Evolutionary conservation across 35 echinoderm and acorn worm species (phyloP).

Genomic region (Lytechinus variegatus): DNA sequence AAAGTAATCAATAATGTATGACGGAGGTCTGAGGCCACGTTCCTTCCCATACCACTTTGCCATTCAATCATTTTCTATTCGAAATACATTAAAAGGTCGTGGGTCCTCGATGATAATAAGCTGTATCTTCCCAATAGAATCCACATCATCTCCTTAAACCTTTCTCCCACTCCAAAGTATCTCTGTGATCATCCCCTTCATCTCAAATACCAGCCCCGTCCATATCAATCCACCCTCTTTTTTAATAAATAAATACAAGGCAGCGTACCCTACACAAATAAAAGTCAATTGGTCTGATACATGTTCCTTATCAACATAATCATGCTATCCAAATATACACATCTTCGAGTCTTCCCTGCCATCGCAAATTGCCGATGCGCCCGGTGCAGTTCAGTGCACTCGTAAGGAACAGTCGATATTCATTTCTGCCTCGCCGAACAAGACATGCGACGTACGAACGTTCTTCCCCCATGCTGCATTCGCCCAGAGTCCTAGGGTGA

Average conservation of each 20-base stretch:
- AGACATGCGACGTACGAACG: not conserved
- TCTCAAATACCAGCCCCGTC: not conserved
- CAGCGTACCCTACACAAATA: not conserved
- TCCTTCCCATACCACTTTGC: too few species aligned
- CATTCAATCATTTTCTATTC: too few species aligned
- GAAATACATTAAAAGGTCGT: too few species aligned
- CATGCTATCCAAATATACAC: conserved; percentile 18
- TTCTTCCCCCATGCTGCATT: not conserved
- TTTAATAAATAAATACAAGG: not conserved
- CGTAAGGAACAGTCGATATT: conserved; percentile 10
- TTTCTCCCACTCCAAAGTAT: not conserved
- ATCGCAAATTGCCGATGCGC: not conserved
- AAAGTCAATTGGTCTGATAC: conserved; percentile 7
- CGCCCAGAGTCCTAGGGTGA: not conserved
- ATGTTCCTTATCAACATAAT: conserved; percentile 20
- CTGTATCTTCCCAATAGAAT: not conserved
- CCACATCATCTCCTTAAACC: not conserved
- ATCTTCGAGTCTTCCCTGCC: not conserved
- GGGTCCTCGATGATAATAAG: too few species aligned
- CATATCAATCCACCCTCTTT: not conserved
- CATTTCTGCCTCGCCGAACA: not conserved
- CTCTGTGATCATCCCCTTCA: not conserved
- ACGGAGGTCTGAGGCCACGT: too few species aligned
- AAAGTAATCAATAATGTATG: too few species aligned
- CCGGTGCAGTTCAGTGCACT: conserved; percentile 15